A percentile compares a stretch with the other conserved stretches of the same genome.
Evolutionary conservation across 2,113 vertebrate genomes (phyloP).

Genomic region (Gavialis gangeticus): DNA sequence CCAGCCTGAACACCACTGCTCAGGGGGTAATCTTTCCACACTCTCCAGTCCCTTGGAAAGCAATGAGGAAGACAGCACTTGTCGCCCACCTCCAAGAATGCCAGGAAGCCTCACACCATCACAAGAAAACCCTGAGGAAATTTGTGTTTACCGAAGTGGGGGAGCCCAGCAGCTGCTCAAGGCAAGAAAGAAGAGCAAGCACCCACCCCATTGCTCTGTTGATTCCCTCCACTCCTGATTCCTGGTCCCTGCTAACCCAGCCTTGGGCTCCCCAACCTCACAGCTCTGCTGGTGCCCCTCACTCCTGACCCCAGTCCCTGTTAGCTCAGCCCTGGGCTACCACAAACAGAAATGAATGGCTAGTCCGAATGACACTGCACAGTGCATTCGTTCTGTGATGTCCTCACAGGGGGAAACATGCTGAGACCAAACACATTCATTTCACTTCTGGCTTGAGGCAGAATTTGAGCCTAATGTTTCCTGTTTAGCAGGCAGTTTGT

Average conservation of each 20-base stretch:
- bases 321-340: not conserved
- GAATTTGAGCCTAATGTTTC: not conserved
- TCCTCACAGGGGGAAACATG: not conserved
- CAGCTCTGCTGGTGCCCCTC: fast-evolving
- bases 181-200: not conserved
- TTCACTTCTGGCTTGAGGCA: not conserved
- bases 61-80: not conserved
- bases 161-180: fast-evolving
- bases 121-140: not conserved
- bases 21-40: too few species aligned
- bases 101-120: not conserved
- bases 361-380: not conserved
- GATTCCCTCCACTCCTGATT: too few species aligned
- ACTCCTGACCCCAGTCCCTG: not conserved
- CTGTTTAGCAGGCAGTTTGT: not conserved
- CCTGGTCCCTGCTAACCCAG: not conserved
- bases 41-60: not conserved
- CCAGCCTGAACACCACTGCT: too few species aligned
- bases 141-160: fast-evolving
- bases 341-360: not conserved
- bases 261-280: not conserved
- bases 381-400: not conserved
- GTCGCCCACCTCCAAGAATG: not conserved
- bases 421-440: not conserved
- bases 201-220: too few species aligned